Conservation (phyloP, 2,888 invertebrate genomes). For the Pammene aurita region DNA sequence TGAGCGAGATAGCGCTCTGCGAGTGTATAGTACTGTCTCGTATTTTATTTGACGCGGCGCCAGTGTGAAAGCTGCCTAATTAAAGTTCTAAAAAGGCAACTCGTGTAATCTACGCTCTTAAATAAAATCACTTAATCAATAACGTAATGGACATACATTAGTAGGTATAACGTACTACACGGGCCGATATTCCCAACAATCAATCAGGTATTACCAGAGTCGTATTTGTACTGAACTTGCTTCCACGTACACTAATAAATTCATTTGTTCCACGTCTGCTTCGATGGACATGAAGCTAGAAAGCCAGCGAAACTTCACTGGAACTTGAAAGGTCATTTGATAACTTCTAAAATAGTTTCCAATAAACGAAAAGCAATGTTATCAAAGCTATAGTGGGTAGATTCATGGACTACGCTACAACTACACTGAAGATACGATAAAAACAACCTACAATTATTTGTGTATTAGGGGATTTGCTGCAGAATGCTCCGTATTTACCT, state of each 20-base stretch:
- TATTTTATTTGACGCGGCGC: no score
- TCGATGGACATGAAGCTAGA: conserved; percentile 4
- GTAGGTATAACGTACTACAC: background rate
- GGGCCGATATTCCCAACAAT: background rate
- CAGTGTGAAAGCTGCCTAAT: no score
- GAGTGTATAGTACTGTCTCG: no score
- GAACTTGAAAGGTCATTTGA: conserved; percentile 25
- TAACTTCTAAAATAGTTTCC: conserved; percentile 2
- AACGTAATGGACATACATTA: no score
- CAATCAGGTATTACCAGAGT: conserved; percentile 19
- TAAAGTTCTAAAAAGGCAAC: background rate
- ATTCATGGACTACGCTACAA: background rate
- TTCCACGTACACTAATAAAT: conserved; percentile 33
- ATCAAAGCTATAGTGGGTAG: background rate
- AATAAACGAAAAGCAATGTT: background rate
- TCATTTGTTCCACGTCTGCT: conserved; percentile 30
- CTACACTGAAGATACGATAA: no score
- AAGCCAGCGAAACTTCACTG: conserved; percentile 4
- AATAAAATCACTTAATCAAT: no score
- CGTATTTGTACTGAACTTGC: conserved; percentile 19
- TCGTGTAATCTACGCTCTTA: no score
- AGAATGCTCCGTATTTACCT: background rate
- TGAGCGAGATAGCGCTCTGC: no score
- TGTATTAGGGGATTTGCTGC: background rate
- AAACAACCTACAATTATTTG: background rate